Evolutionary conservation across 2,888 invertebrate genomes (phyloP), one percentile per base, ranked within the genome.

Genomic region (Siphonodentalium dalli): DNA sequence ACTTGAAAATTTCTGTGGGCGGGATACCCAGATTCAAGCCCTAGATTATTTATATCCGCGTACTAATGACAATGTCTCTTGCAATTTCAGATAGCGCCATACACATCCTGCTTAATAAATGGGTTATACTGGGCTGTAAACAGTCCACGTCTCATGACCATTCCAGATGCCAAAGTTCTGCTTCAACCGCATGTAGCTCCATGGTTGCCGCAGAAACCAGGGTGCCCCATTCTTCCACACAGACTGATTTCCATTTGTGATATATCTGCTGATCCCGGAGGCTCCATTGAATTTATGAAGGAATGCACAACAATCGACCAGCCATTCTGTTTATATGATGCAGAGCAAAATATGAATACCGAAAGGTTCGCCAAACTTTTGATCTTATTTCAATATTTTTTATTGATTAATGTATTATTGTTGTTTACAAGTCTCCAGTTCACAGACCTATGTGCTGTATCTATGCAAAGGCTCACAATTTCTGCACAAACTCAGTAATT

Each of bases 281-380:
- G 96, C 49, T 94, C 94, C 33, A 96, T 98, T 52, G 98, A 99
- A 82, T 99, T 99, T 79, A 98, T 99, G 98, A 94, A 95, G 74
- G 98, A 98, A 78, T 99, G 98, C 79, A 99, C 99, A 0, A 99
- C 98, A 1, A 99, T 99, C 55, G 99, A 99, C 78, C 96, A 93
- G 2, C 99, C 99, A 0, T 99, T 99, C 84, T 96, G 95, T 78
- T 86, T 99, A n/a, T 99, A 99, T 78, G 98, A 99, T 78, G 98
- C 99, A 6, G 96, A 99, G 80, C 88, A 95, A 57, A 97, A 99
- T 80, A 95, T 94, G 82, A 95, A 95, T 71, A 93, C 92, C 0
- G 96, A 96, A 75, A 92, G 90, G 87, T 89, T 58, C 23, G 54
- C 34, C 9, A 33, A 31, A 39, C 2, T 0, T n/a, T n/a, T n/a